Percentiles rank a stretch among this genome's conserved stretches.
Conservation (phyloP, 2,888 invertebrate genomes). For the Lochmaea crataegi region DNA sequence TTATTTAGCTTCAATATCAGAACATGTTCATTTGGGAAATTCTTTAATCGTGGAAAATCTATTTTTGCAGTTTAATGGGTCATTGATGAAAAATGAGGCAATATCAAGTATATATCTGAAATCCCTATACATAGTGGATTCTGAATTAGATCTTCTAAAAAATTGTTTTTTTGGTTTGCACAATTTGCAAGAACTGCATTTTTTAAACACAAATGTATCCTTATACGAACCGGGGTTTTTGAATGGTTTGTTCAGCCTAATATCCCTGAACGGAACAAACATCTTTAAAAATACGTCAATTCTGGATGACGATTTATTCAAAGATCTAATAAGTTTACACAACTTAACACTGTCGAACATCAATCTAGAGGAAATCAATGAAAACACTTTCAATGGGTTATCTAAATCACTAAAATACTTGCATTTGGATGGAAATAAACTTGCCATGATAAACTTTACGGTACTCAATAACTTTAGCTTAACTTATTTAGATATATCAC, state of each 20-base stretch:
- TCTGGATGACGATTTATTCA: constrained; percentile 16
- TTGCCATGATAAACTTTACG: neutral
- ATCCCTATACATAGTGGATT: constrained; percentile 25
- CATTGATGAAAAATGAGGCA: constrained; percentile 8
- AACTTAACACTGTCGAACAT: constrained; percentile 20
- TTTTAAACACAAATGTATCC: constrained; percentile 21
- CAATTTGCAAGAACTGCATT: constrained; percentile 29
- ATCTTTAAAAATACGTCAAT: constrained; percentile 29
- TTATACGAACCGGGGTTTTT: constrained; percentile 19
- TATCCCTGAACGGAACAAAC: constrained; percentile 24
- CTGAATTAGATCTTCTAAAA: constrained; percentile 12
- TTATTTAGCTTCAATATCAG: neutral
- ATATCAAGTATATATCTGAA: constrained; percentile 22
- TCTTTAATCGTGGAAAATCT: neutral
- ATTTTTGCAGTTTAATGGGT: constrained; percentile 15
- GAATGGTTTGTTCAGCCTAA: constrained; percentile 25
- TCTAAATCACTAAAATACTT: constrained; percentile 13
- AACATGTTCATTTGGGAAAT: constrained; percentile 4
- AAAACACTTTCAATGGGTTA: constrained; percentile 11
- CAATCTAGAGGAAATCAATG: constrained; percentile 10
- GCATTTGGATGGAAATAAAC: constrained; percentile 5
- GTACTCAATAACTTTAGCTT: neutral
- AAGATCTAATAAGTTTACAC: constrained; percentile 23
- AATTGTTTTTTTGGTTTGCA: constrained; percentile 23
- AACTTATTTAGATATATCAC: constrained; percentile 4